Base-by-base conservation (phyloP, 2,888 invertebrate genomes). In the Chrysolina haemoptera region DNA sequence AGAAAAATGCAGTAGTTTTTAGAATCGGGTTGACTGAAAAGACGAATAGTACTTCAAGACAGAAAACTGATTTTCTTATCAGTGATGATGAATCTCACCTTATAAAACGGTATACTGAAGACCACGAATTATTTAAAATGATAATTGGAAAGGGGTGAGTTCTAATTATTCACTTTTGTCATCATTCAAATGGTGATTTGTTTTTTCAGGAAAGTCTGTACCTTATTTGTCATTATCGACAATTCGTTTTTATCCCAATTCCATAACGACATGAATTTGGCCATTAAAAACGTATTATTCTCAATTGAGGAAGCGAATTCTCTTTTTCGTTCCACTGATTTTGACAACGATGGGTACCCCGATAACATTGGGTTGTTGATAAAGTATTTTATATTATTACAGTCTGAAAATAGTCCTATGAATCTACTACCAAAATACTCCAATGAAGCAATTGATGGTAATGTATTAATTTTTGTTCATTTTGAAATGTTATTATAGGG, bases 321-420 rank as follows among this genome's bases (percentile, higher is more conserved):
- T 4, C 89, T 91, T 72, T 90, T 90, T 76, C 88, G 91, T 74
- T 89, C 89, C 67, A 88, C 90, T 0, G 91, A 91, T 79, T 90
- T 91, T 74, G 88, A 91, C 77, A 89, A 89, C 55, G 90, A 91
- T 78, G 90, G 90, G 0, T 70, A 86, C 1, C 89, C 90, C 3
- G 90, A 90, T 84, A 90, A 91, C 81, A 89, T 91, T 75, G 91
- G 91, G 0, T 90, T 90, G 77, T 85, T 88, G 64, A 88, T 90
- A 9, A 90, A 90, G 76, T 89, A 90, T 81, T 88, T 90, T 40
- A 80, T 90, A 0, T 87, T 90, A 16, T 81, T 90, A 35, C 88
- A 89, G 1, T 89, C 89, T 0, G 80, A 86, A 1, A 88, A 88
- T 22, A 89, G 89, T 0, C 89, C 88, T 79, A 80, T 78, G 4